Conservation (phyloP, 2,888 invertebrate species). For the Gymnocheta viridis region DNA sequence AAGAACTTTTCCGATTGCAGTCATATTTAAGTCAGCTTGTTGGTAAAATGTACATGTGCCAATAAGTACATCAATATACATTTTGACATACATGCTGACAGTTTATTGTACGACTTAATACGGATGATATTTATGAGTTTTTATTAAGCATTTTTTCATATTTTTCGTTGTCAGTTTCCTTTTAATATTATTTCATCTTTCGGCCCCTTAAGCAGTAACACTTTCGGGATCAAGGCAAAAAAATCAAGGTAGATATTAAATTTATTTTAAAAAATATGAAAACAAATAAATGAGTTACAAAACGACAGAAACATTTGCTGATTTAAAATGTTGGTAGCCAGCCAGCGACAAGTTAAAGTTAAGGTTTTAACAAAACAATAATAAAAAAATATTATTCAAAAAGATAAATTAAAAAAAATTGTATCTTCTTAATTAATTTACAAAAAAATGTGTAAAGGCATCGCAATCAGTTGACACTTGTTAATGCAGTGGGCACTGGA, state of each 20-base stretch:
- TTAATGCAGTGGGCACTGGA: no score
- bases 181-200: slow-evolving; percentile 25
- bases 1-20: not conserved
- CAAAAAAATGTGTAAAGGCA: no score
- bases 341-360: no score
- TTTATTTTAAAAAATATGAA: not conserved
- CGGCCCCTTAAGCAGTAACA: not conserved
- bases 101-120: slow-evolving; percentile 62
- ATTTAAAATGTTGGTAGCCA: no score
- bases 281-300: not conserved
- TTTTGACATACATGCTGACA: slow-evolving; percentile 42
- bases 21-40: not conserved
- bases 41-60: not conserved
- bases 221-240: not conserved
- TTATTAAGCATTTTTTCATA: slow-evolving; percentile 19
- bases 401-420: no score
- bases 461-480: no score
- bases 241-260: slow-evolving; percentile 6
- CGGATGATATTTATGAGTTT: slow-evolving; percentile 57
- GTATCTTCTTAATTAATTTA: no score
- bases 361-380: no score
- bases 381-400: no score
- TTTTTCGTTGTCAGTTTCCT: slow-evolving; percentile 54
- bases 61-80: not conserved
- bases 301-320: not conserved